Evolutionary conservation across 2,797 vertebrate genomes (phyloP).

Genomic region (Poeciliopsis presidionis): DNA sequence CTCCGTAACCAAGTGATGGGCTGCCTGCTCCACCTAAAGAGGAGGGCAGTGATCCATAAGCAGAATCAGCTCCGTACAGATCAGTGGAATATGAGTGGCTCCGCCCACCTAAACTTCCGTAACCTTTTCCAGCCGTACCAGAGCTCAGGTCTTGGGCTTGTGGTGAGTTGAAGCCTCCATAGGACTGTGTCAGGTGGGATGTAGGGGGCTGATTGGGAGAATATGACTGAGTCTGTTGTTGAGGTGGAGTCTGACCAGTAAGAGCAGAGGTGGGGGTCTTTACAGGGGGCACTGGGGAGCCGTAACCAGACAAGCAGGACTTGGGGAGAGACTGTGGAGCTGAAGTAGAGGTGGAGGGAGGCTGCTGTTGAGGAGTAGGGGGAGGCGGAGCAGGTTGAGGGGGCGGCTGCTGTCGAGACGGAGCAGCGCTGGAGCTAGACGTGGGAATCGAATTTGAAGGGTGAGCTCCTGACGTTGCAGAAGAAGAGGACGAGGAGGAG

Average conservation of each 20-base stretch:
- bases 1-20: conserved; percentile 88
- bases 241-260: conserved; percentile 80
- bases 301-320: conserved; percentile 83
- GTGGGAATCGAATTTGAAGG: conserved; percentile 81
- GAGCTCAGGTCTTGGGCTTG: conserved; percentile 90
- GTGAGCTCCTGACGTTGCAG: conserved; percentile 85
- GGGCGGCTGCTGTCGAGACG: conserved; percentile 84
- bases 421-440: conserved; percentile 80
- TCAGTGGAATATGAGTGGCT: conserved; percentile 83
- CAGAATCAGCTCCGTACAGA: conserved; percentile 82
- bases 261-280: conserved; percentile 85
- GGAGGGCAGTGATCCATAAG: conserved; percentile 83
- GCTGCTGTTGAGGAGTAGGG: conserved; percentile 78
- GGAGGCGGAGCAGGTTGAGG: conserved; percentile 85
- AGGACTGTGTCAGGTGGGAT: conserved; percentile 82
- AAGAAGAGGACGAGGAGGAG: conserved; percentile 85
- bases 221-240: conserved; percentile 83
- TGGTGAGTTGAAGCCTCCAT: conserved; percentile 88
- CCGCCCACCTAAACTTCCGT: conserved; percentile 78
- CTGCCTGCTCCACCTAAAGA: conserved; percentile 88
- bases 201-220: conserved; percentile 84
- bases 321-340: conserved; percentile 80
- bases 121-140: conserved; percentile 79
- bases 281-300: conserved; percentile 84
- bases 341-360: conserved; percentile 76